Percentiles rank a stretch among this genome's conserved stretches.
Evolutionary conservation across 2,113 vertebrate genomes (phyloP).

Genomic region (Geococcyx californianus): DNA sequence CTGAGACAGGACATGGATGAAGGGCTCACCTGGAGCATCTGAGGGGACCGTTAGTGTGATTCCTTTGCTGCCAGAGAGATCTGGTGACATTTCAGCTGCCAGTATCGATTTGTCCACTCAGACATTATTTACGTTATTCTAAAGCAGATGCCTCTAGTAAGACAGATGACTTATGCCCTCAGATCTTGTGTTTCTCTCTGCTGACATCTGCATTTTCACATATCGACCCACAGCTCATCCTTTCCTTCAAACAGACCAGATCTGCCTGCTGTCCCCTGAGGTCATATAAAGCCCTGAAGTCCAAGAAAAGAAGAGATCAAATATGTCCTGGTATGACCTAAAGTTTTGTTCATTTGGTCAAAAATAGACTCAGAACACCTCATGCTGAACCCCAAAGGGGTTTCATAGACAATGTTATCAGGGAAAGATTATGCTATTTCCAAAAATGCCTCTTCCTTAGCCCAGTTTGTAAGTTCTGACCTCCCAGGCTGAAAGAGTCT

Average conservation of each 20-base stretch:
- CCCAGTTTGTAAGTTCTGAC: neutral
- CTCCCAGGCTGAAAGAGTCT: neutral
- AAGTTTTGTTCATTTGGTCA: neutral
- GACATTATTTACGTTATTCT: neutral
- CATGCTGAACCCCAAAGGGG: neutral
- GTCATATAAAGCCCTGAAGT: neutral
- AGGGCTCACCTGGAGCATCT: neutral
- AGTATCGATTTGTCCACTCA: neutral
- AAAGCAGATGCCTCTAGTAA: rapidly evolving
- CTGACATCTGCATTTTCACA: neutral
- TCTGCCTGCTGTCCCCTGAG: neutral
- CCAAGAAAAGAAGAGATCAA: neutral
- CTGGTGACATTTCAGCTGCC: neutral
- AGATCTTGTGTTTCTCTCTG: neutral
- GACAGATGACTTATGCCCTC: neutral
- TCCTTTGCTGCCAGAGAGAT: neutral
- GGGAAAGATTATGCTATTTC: neutral
- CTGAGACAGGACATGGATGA: neutral
- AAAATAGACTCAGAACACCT: rapidly evolving
- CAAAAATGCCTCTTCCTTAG: neutral
- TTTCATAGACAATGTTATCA: neutral
- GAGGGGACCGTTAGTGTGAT: neutral
- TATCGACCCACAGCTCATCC: neutral
- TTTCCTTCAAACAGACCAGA: neutral
- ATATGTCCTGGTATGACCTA: neutral